Base-by-base conservation (phyloP, 2,888 invertebrate genomes). In the Hemistola chrysoprasaria region DNA sequence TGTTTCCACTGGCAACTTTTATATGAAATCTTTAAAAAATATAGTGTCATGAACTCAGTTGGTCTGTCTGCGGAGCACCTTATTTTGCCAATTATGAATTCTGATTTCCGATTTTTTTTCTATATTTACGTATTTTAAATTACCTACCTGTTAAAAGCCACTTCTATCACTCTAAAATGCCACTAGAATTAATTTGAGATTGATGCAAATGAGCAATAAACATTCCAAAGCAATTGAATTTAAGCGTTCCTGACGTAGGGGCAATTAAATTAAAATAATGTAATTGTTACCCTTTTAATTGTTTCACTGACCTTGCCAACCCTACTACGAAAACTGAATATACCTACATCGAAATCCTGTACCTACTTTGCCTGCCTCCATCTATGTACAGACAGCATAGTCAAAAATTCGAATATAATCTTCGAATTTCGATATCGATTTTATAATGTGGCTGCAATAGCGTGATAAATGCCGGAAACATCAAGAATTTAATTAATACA, bases 301-400 rank as follows among this genome's bases (percentile, higher is more conserved):
- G 43, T 60, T 62, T 45, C 41, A 50, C 60, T 53, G 60, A 53
- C 59, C 50, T 53, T 65, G 66, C 59, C 55, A 51, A 61, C 59
- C 65, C 62, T 63, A 65, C 62, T 59, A 61, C 50, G 59, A 55
- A 59, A 65, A 63, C 62, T 59, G 64, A 69, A 67, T 65, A 64
- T 60, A 62, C 62, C 16, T 3, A n/a, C n/a, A 16, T 16, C 16
- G 16, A 16, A 16, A 16, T 16, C n/a, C n/a, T n/a, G 4, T 16
- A 16, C 16, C 4, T 16, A 16, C 16, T n/a, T n/a, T 16, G 16
- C 3, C 16, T 16, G n/a, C n/a, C n/a, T n/a, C n/a, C n/a, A n/a
- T n/a, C 16, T 3, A 16, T 16, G 16, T 16, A 16, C 4, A 3
- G 16, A 16, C 16, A 16, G n/a, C n/a, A n/a, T n/a, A 16, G 16